A percentile compares a stretch with the other conserved stretches of the same genome.
Conservation (phyloP, 2,113 vertebrate genomes). For the Entelurus aequoreus region DNA sequence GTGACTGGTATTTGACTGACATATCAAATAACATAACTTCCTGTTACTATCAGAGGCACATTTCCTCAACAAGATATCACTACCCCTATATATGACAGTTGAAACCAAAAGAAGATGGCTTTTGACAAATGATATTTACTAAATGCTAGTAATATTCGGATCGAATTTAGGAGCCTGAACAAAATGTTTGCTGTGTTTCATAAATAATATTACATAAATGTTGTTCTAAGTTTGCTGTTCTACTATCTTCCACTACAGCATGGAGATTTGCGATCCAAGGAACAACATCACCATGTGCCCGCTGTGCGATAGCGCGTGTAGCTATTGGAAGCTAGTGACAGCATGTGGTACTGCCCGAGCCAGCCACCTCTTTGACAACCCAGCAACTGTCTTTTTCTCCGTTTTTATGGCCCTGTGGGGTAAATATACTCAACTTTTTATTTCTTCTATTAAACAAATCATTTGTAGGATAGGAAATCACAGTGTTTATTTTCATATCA, state of each 20-base stretch:
- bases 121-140: no score
- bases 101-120: no score
- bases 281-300: constrained; percentile 98
- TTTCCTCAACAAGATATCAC: no score
- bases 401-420: constrained; percentile 99
- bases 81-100: no score
- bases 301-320: constrained; percentile 87
- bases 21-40: no score
- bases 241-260: constrained; percentile 63
- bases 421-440: constrained; percentile 47
- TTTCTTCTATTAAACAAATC: background rate
- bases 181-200: background rate
- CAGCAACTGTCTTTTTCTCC: constrained; percentile 94
- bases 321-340: constrained; percentile 90
- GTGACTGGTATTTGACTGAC: no score
- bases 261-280: constrained; percentile 92
- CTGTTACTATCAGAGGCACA: no score
- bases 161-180: background rate
- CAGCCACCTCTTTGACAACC: constrained; percentile 97
- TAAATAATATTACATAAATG: background rate
- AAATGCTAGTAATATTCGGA: no score
- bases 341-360: constrained; percentile 91
- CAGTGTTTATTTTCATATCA: no score
- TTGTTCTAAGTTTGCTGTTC: background rate
- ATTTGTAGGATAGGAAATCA: no score